Conservation (phyloP, 1,140 invertebrate species). For the Drosophila serrata region DNA sequence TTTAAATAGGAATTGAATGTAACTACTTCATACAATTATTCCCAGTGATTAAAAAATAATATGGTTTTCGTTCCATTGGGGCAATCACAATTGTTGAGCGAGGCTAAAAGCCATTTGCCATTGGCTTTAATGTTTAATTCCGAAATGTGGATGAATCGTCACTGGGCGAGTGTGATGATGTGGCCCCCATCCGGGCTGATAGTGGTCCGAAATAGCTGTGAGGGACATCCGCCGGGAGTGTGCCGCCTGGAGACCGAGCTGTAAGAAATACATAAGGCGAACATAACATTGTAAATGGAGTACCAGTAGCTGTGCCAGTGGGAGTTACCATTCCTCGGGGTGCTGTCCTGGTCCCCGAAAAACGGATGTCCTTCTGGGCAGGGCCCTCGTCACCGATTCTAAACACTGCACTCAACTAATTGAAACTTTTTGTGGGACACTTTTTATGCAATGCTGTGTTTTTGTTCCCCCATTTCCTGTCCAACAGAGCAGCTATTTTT, state of each 20-base stretch:
- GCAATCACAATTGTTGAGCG: conserved; percentile 22
- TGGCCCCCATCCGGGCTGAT: conserved; percentile 23
- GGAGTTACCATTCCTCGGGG: conserved; percentile 11
- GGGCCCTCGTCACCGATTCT: conserved; percentile 19
- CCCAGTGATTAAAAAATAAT: conserved; percentile 1
- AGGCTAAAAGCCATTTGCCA: conserved; percentile 18
- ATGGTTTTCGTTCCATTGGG: not conserved
- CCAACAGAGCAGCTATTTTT: conserved; percentile 18
- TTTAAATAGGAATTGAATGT: not conserved
- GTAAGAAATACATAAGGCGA: conserved; percentile 18
- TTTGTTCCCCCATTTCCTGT: conserved; percentile 4
- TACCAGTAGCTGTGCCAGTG: not conserved
- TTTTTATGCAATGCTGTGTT: conserved; percentile 25
- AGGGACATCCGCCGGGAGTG: conserved; percentile 52
- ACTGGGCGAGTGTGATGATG: conserved; percentile 5
- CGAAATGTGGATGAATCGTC: conserved; percentile 21
- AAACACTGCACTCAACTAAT: conserved; percentile 69
- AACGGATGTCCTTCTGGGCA: conserved; percentile 10
- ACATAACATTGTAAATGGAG: conserved; percentile 48
- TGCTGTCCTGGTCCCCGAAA: conserved; percentile 15
- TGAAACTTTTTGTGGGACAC: conserved; percentile 56
- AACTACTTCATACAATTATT: not conserved
- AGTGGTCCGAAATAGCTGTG: conserved; percentile 38
- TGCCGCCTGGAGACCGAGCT: conserved; percentile 30
- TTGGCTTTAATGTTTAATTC: conserved; percentile 22